These are phyloP conservation scores for Premnoplex brunnescens DNA, from an alignment of 2,797 vertebrate species.

Conservation along the genomic window DNA sequence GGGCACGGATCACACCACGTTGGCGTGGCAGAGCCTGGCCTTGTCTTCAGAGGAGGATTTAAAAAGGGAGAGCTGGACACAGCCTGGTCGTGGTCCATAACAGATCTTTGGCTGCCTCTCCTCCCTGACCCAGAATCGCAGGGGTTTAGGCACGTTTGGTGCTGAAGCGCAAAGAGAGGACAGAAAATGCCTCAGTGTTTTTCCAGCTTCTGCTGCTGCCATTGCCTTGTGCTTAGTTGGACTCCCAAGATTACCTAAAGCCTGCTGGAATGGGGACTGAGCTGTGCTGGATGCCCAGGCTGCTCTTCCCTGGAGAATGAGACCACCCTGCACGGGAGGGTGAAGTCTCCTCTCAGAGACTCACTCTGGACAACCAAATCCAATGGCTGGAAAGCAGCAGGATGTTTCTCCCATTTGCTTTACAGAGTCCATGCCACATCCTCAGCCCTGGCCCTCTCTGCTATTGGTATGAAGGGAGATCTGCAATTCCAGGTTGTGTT, in stretches of 20 bases:
- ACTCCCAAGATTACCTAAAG: background rate
- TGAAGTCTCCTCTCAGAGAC: background rate
- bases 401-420: background rate
- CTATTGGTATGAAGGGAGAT: background rate
- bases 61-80: background rate
- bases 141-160: background rate
- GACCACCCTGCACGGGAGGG: background rate
- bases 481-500: background rate
- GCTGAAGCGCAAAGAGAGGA: background rate
- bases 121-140: background rate
- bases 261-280: background rate
- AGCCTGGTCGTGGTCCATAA: rapidly evolving
- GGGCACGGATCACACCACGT: background rate
- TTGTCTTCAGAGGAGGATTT: background rate
- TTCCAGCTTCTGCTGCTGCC: background rate
- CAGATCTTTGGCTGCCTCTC: background rate
- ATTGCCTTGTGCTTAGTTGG: background rate
- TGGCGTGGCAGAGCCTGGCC: background rate
- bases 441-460: background rate
- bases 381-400: background rate
- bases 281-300: rapidly evolving
- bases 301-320: background rate
- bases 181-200: rapidly evolving
- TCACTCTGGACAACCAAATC: background rate
- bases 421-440: background rate